Percentiles rank a stretch among this genome's conserved stretches.
phyloP scores from a whole-genome alignment of 2,113 vertebrate genomes.

The Sinocyclocheilus rhinocerous region DNA sequence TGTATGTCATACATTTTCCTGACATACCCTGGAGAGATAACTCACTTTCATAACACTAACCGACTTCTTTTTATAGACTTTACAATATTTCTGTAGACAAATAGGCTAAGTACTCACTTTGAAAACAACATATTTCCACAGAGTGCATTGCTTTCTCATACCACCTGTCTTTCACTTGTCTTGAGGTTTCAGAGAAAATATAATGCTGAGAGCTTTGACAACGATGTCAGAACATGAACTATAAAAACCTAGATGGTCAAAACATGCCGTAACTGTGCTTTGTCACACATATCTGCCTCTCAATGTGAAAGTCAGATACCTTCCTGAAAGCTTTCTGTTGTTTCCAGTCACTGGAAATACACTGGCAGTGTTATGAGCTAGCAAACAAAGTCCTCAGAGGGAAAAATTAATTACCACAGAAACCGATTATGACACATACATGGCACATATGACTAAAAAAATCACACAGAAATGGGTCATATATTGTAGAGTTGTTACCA shows the following conservation, averaged over 20 bases:
- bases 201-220: slow-evolving; percentile 7
- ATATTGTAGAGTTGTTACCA: not conserved
- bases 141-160: not conserved
- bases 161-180: not conserved
- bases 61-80: too few species aligned
- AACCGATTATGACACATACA: slow-evolving; percentile 11
- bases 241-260: not conserved
- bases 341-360: too few species aligned
- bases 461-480: not conserved
- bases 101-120: not conserved
- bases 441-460: slow-evolving; percentile 1
- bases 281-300: not conserved
- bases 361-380: not conserved
- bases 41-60: too few species aligned
- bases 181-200: not conserved
- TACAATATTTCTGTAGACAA: too few species aligned
- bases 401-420: slow-evolving; percentile 15
- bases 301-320: slow-evolving; percentile 12
- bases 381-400: not conserved
- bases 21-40: too few species aligned
- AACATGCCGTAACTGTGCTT: not conserved
- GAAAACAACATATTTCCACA: not conserved
- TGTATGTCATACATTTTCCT: not conserved
- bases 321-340: not conserved
- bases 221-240: not conserved